These are phyloP conservation scores for Drosophila rhopaloa DNA, from an alignment of 1,140 invertebrate genomes.

Conservation along the genomic window DNA sequence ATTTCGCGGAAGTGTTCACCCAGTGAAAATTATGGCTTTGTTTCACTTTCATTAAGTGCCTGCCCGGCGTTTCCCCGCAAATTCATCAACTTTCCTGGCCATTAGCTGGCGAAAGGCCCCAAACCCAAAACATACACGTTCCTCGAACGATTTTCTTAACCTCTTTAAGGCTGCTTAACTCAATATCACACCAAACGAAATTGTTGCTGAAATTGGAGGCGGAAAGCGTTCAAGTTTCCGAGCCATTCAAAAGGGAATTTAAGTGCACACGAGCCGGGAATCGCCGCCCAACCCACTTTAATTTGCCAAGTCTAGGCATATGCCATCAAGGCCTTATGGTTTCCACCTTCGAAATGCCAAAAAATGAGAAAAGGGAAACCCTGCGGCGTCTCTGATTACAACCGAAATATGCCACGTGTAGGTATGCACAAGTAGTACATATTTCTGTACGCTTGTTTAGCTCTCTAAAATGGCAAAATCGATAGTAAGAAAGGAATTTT, in stretches of 20 bases:
- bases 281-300: slow-evolving; percentile 26
- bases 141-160: slow-evolving; percentile 11
- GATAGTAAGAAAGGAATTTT: slow-evolving; percentile 51
- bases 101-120: slow-evolving; percentile 8
- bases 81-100: slow-evolving; percentile 31
- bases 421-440: neutral
- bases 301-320: slow-evolving; percentile 70
- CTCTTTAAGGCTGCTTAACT: slow-evolving; percentile 33
- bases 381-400: slow-evolving; percentile 62
- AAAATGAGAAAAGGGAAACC: slow-evolving; percentile 30
- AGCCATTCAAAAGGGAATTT: slow-evolving; percentile 34
- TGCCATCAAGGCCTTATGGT: slow-evolving; percentile 60
- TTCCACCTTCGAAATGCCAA: slow-evolving; percentile 48
- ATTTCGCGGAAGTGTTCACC: slow-evolving; percentile 15
- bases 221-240: slow-evolving; percentile 36
- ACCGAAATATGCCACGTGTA: slow-evolving; percentile 47
- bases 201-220: slow-evolving; percentile 30
- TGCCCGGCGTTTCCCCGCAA: neutral
- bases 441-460: slow-evolving; percentile 8
- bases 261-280: slow-evolving; percentile 19
- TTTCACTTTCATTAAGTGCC: slow-evolving; percentile 26
- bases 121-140: slow-evolving; percentile 1
- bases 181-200: slow-evolving; percentile 37
- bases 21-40: slow-evolving; percentile 6
- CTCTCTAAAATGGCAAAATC: slow-evolving; percentile 62